Evolutionary conservation across 2,113 vertebrate species (phyloP), one percentile per base, ranked within the genome.

Genomic region (Pungitius pungitius): DNA sequence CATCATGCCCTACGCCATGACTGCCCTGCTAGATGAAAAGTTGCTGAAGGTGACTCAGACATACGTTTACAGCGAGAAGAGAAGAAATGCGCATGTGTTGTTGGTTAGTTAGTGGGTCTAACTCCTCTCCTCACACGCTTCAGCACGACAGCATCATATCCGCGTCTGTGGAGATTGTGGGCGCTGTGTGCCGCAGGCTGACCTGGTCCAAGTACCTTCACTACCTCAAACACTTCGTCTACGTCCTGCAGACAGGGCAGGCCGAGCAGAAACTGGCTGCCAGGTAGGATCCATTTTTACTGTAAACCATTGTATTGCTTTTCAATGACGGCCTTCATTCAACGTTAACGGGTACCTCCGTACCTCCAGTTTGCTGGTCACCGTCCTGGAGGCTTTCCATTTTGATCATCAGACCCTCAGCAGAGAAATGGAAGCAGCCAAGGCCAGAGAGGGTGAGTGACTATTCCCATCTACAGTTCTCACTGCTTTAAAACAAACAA

Each of bases 1-100:
- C 86, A 94, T 99, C 86, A 96, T 99, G 96, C 98, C 98, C 18
- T 99, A 96, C 49, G 96, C 98, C 80, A 95, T 95, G 85, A 95
- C 94, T 1, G 92, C 95, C 26, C 75, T 99, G 84, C 93, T 96
- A 63, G 94, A 94, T 75, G 95, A 97, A 61, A 98, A 96, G 82
- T 96, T 98, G 95, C 92, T 95, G 26, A 98, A 96, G 96, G 98
- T 99, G 91, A 56, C 40, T 54, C 4, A 12, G 18, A 14, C 18
- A 1, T 61, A 1, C 9, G 24, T 20, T 30, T 18, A 37, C 1
- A 65, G 18, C 40, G 6, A n/a, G 35, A 1, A 43, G 9, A 12
- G 9, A 39, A n/a, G 6, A 8, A 15, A 14, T 30, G 2, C 9
- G 6, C 7, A 3, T 6, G 2, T 64, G 22, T n/a, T 43, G 7